These are phyloP conservation scores for Agriopis aurantiaria DNA, from an alignment of 2,888 invertebrate genomes.

Conservation along the genomic window DNA sequence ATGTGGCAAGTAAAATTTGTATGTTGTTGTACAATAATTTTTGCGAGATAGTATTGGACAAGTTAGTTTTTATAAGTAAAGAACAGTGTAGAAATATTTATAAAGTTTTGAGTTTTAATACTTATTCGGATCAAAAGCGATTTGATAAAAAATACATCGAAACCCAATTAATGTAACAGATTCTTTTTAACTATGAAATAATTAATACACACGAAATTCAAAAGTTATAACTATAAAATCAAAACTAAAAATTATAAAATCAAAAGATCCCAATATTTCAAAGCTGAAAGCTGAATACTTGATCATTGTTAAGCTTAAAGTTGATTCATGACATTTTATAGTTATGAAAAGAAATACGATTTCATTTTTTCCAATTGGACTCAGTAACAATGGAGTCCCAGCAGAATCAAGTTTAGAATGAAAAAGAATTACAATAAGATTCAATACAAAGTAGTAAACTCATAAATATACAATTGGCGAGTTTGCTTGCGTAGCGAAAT, in stretches of 20 bases:
- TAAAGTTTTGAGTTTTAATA: neutral
- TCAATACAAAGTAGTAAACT: slow-evolving; percentile 72
- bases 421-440: slow-evolving; percentile 50
- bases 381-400: slow-evolving; percentile 38
- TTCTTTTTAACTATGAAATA: neutral
- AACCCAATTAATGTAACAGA: neutral
- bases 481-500: slow-evolving; percentile 75
- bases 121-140: neutral
- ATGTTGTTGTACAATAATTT: too few relatives aligned
- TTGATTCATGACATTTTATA: slow-evolving; percentile 19
- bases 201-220: neutral
- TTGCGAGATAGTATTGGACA: neutral
- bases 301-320: slow-evolving; percentile 18
- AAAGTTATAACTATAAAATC: neutral
- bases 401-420: slow-evolving; percentile 40
- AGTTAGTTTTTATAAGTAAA: neutral
- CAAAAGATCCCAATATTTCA: neutral
- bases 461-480: slow-evolving; percentile 85
- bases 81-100: neutral
- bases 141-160: neutral
- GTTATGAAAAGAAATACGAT: slow-evolving; percentile 27
- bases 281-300: slow-evolving; percentile 2
- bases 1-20: neutral
- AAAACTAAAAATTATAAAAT: slow-evolving; percentile 2
- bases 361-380: slow-evolving; percentile 33